phyloP scores from a whole-genome alignment of 1,140 invertebrate species.

The Brachionus manjavacas region DNA sequence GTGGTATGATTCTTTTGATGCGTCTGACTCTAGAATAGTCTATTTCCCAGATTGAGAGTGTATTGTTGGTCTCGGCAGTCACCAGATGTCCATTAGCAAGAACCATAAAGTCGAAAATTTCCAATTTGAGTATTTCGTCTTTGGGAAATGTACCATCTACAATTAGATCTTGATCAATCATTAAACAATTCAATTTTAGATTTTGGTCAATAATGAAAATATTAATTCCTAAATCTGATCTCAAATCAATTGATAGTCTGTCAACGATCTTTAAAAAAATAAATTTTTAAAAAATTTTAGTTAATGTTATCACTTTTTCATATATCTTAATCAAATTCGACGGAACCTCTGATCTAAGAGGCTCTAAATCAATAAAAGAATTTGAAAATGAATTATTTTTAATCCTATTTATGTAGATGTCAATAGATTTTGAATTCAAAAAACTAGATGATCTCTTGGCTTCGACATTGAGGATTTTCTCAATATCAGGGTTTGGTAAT shows the following conservation, averaged over 20 bases:
- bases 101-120: neutral
- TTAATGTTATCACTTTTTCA: neutral
- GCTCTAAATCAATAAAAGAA: neutral
- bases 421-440: neutral
- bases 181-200: neutral
- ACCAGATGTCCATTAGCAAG: neutral
- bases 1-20: neutral
- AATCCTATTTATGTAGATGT: neutral
- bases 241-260: neutral
- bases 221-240: neutral
- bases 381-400: neutral
- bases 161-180: neutral
- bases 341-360: neutral
- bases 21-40: neutral
- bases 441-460: neutral
- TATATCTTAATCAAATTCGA: neutral
- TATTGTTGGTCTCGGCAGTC: neutral
- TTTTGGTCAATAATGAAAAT: neutral
- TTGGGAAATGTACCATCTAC: neutral
- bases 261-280: slow-evolving; percentile 20
- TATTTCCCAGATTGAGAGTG: neutral
- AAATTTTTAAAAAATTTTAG: neutral
- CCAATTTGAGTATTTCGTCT: neutral
- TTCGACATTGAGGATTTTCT: neutral
- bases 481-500: neutral